These are phyloP conservation scores for Centrocercus urophasianus DNA, from an alignment of 2,113 vertebrate species.

Conservation along the genomic window DNA sequence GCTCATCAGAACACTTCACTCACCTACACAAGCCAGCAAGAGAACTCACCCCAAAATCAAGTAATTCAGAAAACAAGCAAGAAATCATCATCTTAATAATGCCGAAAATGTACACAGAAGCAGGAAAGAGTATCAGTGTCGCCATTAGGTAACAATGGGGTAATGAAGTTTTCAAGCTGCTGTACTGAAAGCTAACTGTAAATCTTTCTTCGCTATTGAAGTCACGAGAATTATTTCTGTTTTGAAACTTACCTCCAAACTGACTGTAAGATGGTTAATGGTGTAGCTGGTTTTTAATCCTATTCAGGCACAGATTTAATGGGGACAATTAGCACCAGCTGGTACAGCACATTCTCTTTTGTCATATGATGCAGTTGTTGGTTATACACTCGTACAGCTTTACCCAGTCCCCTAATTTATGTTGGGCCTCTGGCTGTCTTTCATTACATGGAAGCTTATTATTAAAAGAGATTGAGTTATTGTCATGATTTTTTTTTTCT, in stretches of 20 bases:
- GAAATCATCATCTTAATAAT: not conserved
- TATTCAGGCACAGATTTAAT: constrained; percentile 52
- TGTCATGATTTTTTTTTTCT: not conserved
- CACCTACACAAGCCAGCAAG: not conserved
- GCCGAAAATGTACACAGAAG: not conserved
- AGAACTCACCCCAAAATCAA: not conserved
- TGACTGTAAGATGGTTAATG: constrained; percentile 25
- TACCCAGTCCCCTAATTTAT: not conserved
- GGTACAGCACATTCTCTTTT: constrained; percentile 11
- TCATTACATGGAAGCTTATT: not conserved
- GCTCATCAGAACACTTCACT: not conserved
- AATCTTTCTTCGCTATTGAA: not conserved
- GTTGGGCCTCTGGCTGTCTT: not conserved
- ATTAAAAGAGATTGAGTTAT: not conserved
- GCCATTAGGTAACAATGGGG: not conserved
- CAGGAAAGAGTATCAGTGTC: not conserved
- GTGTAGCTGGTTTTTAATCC: constrained; percentile 23
- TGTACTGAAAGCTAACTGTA: not conserved
- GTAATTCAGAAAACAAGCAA: not conserved
- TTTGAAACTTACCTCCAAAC: constrained; percentile 20
- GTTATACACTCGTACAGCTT: not conserved
- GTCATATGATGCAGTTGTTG: not conserved
- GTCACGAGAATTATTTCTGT: not conserved
- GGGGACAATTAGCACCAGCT: constrained; percentile 48
- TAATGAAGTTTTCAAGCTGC: constrained; percentile 4